Base-by-base conservation (phyloP, 2,797 vertebrate genomes). In the Propithecus perrieri region DNA sequence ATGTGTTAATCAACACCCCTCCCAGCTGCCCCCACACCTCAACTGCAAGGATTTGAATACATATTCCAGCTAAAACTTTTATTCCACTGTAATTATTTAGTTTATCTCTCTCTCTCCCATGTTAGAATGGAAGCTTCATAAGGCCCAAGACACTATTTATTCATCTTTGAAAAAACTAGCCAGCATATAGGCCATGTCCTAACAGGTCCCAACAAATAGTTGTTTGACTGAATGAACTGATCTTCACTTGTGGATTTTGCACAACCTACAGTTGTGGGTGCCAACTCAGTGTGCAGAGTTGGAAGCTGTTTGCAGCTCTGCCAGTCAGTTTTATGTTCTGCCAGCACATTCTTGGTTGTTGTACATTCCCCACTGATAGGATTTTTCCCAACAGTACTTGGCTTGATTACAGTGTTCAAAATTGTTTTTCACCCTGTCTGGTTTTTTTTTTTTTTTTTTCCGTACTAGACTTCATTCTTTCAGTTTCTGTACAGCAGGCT, bases 381-480 rank as follows among this genome's bases (percentile, higher is more conserved):
- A 96, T 97, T 96, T 97, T 97, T 96, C 96, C 94, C 97, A 98
- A 97, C 91, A 97, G 96, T 95, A 97, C 94, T 94, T 98, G 97
- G 98, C 96, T 95, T 95, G 84, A 89, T 97, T 95, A 97, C 89
- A 97, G 80, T 93, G 84, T 93, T 98, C 94, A 90, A 88, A 97
- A 97, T 96, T 95, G 57, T 88, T 97, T 96, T 97, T 90, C 46
- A 84, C 10, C 17, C 15, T 83, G 75, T 91, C 92, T 95, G 76
- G 38, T 7, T 69, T 92, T 91, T 41, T 38, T 74, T 90, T 95
- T 85, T 41, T 74, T 90, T 95, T 85, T 71, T 10, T 48, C 9
- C 41, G 65, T 94, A 79, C 55, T 84, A 4, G 3, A 94, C 79
- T 97, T 96, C 76, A 81, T 95, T 96, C 84, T 97, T 72, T 97